Base-by-base conservation (phyloP, 2,888 invertebrate genomes). In the Dinocampus coccinellae region DNA sequence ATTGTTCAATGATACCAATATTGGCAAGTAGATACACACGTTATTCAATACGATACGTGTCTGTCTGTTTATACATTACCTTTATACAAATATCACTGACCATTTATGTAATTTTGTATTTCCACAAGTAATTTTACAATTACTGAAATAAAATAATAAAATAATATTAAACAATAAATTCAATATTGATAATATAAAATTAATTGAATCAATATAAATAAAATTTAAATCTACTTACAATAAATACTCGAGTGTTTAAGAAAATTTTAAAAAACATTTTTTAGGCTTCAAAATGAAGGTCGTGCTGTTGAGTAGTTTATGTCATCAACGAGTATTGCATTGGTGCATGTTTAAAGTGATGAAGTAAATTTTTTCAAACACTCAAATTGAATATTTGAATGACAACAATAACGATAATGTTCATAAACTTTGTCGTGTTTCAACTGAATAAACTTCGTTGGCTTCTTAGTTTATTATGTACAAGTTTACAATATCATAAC, bases 1-100 rank as follows among this genome's bases (percentile, higher is more conserved):
- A 64, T 63, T 34, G 64, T 42, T 70, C 47, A 70, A 70, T 70
- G 55, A 47, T 10, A 58, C 57, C 42, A 42, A 42, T 58, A 70
- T 63, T 57, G 64, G 53, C 69, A 64, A 47, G 26, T 29, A 22
- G 63, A 64, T 13, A 42, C 57, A 42, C 47, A 26, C 55, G 53
- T 70, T 55, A 70, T 57, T 47, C 58, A 47, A 70, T 70, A 70
- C 58, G 47, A n/a, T n/a, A n/a, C n/a, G n/a, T n/a, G n/a, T n/a
- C n/a, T n/a, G n/a, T n/a, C n/a, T n/a, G n/a, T n/a, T n/a, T n/a
- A n/a, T n/a, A n/a, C n/a, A n/a, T n/a, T n/a, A n/a, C n/a, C n/a
- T n/a, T n/a, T n/a, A n/a, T n/a, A n/a, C n/a, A n/a, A n/a, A n/a
- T n/a, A n/a, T n/a, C n/a, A n/a, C n/a, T n/a, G n/a, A n/a, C n/a